phyloP scores from a whole-genome alignment of 2,888 invertebrate genomes.

The Altica lythri region DNA sequence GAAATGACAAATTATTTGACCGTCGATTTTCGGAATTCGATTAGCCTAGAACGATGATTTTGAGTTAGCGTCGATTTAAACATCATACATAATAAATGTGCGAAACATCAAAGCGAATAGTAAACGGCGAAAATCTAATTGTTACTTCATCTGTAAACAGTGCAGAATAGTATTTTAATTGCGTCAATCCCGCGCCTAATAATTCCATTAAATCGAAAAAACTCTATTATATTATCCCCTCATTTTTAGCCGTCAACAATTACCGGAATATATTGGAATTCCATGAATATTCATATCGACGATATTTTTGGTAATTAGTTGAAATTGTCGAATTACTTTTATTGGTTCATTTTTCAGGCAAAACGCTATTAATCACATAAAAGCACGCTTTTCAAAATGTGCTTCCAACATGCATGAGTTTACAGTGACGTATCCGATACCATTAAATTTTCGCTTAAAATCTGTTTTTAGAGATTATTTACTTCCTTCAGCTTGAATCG shows the following conservation, averaged over 20 bases:
- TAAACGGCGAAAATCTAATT: constrained; percentile 18
- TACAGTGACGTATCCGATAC: constrained; percentile 1
- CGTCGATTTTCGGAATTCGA: too few species aligned
- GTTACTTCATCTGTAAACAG: constrained; percentile 21
- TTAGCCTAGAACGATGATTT: neutral
- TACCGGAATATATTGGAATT: constrained; percentile 18
- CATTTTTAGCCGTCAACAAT: constrained; percentile 20
- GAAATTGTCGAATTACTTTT: constrained; percentile 32
- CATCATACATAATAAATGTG: neutral
- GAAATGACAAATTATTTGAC: too few species aligned
- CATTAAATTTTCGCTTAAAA: too few species aligned
- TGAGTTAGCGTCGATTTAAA: neutral
- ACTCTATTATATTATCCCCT: constrained; percentile 22
- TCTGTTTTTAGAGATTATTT: too few species aligned
- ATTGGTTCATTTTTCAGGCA: constrained; percentile 28
- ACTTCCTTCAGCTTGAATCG: too few species aligned
- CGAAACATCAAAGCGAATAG: constrained; percentile 10
- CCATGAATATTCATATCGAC: constrained; percentile 32
- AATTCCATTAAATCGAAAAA: constrained; percentile 25
- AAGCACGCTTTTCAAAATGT: constrained; percentile 24
- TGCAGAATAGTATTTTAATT: constrained; percentile 24
- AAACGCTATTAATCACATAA: constrained; percentile 28
- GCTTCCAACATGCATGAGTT: constrained; percentile 7
- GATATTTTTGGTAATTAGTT: constrained; percentile 32
- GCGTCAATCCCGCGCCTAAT: constrained; percentile 22